phyloP scores from a whole-genome alignment of 1,140 invertebrate genomes.

The Heterodera schachtii region DNA sequence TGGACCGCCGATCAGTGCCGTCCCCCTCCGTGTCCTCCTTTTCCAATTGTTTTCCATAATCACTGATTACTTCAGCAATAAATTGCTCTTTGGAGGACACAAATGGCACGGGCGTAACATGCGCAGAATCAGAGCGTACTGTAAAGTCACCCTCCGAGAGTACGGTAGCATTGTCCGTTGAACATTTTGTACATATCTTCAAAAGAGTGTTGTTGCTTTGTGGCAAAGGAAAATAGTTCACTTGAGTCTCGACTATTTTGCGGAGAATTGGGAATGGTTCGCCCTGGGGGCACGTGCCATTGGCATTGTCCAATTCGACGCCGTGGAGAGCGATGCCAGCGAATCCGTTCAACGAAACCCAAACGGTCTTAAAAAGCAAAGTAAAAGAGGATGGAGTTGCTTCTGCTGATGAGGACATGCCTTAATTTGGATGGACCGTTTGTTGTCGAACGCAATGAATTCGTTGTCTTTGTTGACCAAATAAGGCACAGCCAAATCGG shows the following conservation, averaged over 20 bases:
- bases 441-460: slow-evolving; percentile 40
- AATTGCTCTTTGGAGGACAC: background rate
- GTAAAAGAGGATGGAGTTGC: background rate
- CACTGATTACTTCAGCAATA: background rate
- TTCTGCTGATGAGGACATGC: background rate
- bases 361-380: slow-evolving; percentile 26
- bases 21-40: background rate
- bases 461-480: slow-evolving; percentile 32
- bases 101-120: background rate
- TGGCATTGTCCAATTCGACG: slow-evolving; percentile 31
- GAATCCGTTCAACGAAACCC: slow-evolving; percentile 30
- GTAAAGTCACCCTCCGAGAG: background rate
- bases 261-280: slow-evolving; percentile 31
- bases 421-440: slow-evolving; percentile 37
- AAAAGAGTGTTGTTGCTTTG: background rate
- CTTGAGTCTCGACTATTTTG: slow-evolving; percentile 33
- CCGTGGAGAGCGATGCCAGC: slow-evolving; percentile 37
- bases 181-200: background rate
- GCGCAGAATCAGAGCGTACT: background rate
- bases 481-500: slow-evolving; percentile 36
- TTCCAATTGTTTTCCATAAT: background rate
- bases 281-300: slow-evolving; percentile 27
- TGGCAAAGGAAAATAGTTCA: slow-evolving; percentile 1
- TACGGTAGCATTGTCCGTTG: background rate
- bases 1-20: too few relatives aligned